Evolutionary conservation across 1,140 invertebrate species (phyloP), one percentile per base, ranked within the genome.

Genomic region (Drosophila nigromelanica): DNA sequence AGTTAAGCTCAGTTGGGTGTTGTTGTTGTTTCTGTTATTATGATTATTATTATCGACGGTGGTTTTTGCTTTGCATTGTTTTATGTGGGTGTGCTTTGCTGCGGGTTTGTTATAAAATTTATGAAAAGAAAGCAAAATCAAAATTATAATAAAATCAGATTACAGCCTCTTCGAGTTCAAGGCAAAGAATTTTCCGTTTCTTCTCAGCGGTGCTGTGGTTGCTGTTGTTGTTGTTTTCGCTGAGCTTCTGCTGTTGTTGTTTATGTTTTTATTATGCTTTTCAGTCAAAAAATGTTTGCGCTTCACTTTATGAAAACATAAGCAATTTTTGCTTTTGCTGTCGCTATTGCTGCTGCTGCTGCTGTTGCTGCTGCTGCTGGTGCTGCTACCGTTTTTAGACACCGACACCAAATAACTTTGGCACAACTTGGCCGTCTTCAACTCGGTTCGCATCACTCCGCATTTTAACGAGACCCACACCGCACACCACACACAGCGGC

Each of bases 121-220:
- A 87, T 87, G 83, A 87, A 87, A 87, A 87, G 83, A 89, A 89
- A 89, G 83, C 83, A 77, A 87, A 87, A 87, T 87, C 83, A 87
- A 87, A 87, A 87, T 87, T 86, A 86, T 86, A 86, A 87, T 87
- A 89, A 87, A 87, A 87, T 87, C 83, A 89, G 83, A 89, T 87
- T 87, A 87, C 79, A 80, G 79, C 69, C 80, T 67, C 60, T 72
- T 73, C 47, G 60, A 52, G 51, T 77, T 77, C 55, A 56, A 42
- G 61, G 33, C 35, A 61, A 56, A 60, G 52, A 48, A 43, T 75
- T 76, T 80, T 56, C 47, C 48, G 50, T 52, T 56, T 56, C 40
- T 43, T 15, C 40, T 37, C 33, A 48, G 12, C 15, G 33, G 3
- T 60, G n/a, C 47, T 42, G 24, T 12, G 15, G 24, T 10, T 37